phyloP scores from a whole-genome alignment of 2,797 vertebrate species.

The Oophaga sylvatica region DNA sequence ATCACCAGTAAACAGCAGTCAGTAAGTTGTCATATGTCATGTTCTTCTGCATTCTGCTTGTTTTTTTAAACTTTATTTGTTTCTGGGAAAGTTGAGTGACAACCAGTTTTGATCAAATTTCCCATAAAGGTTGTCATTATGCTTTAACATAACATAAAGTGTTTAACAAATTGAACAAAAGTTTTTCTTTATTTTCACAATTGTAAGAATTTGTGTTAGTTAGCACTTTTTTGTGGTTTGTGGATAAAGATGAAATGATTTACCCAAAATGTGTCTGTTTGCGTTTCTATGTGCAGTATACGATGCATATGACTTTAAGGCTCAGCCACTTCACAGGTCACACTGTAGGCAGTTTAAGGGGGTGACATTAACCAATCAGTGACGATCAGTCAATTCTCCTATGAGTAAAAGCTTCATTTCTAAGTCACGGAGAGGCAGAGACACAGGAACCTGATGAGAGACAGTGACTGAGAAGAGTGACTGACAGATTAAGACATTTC shows the following conservation, averaged over 20 bases:
- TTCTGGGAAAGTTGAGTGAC: neutral
- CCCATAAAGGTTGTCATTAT: neutral
- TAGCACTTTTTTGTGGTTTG: neutral
- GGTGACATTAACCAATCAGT: slow-evolving; percentile 40
- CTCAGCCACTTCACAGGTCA: neutral
- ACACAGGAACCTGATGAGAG: slow-evolving; percentile 22
- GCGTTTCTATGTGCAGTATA: neutral
- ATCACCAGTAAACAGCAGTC: neutral
- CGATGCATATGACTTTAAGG: slow-evolving; percentile 22
- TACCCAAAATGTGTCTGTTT: neutral
- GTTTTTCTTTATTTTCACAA: neutral
- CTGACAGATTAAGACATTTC: neutral
- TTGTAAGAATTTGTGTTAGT: neutral
- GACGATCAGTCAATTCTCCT: neutral
- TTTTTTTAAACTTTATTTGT: neutral
- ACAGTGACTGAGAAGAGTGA: slow-evolving; percentile 26
- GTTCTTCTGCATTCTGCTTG: neutral
- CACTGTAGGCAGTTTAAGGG: slow-evolving; percentile 24
- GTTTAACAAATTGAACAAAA: neutral
- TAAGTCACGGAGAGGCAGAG: slow-evolving; percentile 7
- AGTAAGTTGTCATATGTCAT: neutral
- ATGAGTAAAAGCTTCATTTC: slow-evolving; percentile 22
- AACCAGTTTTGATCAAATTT: neutral
- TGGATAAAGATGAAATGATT: neutral
- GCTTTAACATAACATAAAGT: neutral